Evolutionary conservation across 2,888 invertebrate species (phyloP), one percentile per base, ranked within the genome.

Genomic region (Petrophora chlorosata): DNA sequence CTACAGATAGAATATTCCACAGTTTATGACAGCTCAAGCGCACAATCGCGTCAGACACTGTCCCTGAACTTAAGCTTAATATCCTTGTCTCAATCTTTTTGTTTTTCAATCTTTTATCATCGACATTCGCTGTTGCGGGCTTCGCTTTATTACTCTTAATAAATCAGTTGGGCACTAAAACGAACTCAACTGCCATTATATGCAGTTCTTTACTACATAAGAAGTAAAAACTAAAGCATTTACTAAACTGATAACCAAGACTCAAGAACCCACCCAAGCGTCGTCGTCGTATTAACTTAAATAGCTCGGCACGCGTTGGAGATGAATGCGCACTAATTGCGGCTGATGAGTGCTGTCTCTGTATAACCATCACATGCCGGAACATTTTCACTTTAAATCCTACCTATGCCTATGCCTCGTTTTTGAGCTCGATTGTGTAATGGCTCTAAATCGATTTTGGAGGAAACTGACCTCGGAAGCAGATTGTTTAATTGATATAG

Each of bases 261-360:
- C 69, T 69, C 70, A 69, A 38, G 36, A 39, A 38, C 33, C 33
- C 43, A 34, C 29, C 25, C 39, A 38, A 34, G 12, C 34, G 29
- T 36, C 26, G 22, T 26, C 69, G 54, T 10, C 36, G 62, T 65
- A 68, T 58, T 67, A 66, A 70, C 71, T 74, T 70, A 65, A 69
- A 69, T 72, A 68, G 57, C 73, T 56, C 63, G 75, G 83, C 84
- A 84, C 82, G 82, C 77, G 80, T 79, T 69, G 64, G 62, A 67
- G 63, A 68, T 84, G 74, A 84, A 85, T 85, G 82, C 75, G 63
- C 76, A 73, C 73, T 84, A 84, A 86, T 86, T 85, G 79, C 72
- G 63, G 71, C 67, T 71, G 76, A 80, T 72, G 73, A 72, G 71
- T 65, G 70, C 61, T 63, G 69, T 69, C 69, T 69, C 67, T 67